These are phyloP conservation scores for Penaeus vannamei DNA, from an alignment of 1,140 invertebrate genomes.

Conservation along the genomic window DNA sequence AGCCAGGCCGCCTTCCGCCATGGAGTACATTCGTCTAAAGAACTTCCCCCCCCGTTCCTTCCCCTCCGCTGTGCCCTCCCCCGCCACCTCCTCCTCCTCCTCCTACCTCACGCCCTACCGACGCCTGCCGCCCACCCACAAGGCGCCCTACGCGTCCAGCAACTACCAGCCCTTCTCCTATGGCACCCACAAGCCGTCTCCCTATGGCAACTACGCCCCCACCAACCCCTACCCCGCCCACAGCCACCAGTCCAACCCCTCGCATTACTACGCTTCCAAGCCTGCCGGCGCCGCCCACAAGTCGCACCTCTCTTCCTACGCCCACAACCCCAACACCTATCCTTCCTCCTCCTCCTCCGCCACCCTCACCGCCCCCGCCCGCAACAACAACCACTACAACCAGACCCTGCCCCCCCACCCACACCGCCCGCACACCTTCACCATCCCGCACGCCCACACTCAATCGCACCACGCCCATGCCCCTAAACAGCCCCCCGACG, in stretches of 20 bases:
- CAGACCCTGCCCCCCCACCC: background rate
- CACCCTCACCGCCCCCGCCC: background rate
- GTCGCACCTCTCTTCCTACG: conserved; percentile 46
- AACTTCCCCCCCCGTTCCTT: conserved; percentile 41
- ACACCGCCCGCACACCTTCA: background rate
- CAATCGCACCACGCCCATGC: conserved; percentile 21
- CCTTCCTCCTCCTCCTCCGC: background rate
- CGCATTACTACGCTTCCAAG: background rate
- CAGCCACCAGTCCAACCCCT: background rate
- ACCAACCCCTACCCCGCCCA: background rate
- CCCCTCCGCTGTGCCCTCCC: conserved; percentile 29
- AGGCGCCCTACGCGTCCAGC: background rate
- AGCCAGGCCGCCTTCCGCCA: background rate
- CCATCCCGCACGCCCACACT: conserved; percentile 2
- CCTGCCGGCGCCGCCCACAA: conserved; percentile 20
- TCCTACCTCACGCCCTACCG: conserved; percentile 40
- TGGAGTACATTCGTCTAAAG: conserved; percentile 55
- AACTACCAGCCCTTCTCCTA: conserved; percentile 40
- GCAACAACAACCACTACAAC: background rate
- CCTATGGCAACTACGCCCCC: background rate
- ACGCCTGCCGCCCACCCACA: conserved; percentile 34
- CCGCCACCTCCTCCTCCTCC: conserved; percentile 31
- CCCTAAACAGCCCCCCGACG: conserved; percentile 65
- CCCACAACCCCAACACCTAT: conserved; percentile 23
- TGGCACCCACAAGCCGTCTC: conserved; percentile 31